Evolutionary conservation across 2,888 invertebrate genomes (phyloP), one percentile per base, ranked within the genome.

Genomic region (Clunio marinus): DNA sequence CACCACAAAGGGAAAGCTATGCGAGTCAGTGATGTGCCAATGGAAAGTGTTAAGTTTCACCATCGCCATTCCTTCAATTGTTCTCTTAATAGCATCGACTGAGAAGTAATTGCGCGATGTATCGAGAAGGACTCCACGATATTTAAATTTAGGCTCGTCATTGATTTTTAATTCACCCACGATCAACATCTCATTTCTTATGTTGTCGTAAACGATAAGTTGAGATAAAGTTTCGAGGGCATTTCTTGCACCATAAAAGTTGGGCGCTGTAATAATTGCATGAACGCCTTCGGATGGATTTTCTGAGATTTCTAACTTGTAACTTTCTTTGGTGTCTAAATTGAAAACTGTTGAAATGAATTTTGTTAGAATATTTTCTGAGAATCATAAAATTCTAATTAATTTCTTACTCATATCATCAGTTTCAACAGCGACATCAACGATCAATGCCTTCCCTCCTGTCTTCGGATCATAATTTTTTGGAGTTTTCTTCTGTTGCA

Each of bases 21-120:
- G 95, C 17, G 91, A 89, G 78, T 97, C 97, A 0, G 91, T 92
- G 66, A 93, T 89, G 74, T 93, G 92, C 96, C 96, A 96, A 75
- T 97, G 96, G 80, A 97, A 90, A 0, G 91, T 89, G 76, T 96
- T 97, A 73, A 96, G 75, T 77, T 96, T 97, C 27, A 91, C 90
- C 75, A 88, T 85, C 0, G 90, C 88, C 94, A 96, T 96, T 0
- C 85, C 94, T 74, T 94, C 84, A 73, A 97, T 82, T 8, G 91
- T 89, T 15, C 83, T 80, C 74, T 89, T 86, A 70, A 93, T 88
- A 0, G 86, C 80, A 0, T 85, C 84, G 7, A 91, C 82, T 8
- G 86, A 83, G 73, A 91, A 83, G 75, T 85, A 98, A 77, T 96
- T 96, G 37, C 98, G 84, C 0, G 95, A 84, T 0, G 97, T 95